A percentile compares a stretch with the other conserved stretches of the same genome.
These are phyloP conservation scores for Marmota monax DNA, from an alignment of 2,113 vertebrate species.

Conservation along the genomic window DNA sequence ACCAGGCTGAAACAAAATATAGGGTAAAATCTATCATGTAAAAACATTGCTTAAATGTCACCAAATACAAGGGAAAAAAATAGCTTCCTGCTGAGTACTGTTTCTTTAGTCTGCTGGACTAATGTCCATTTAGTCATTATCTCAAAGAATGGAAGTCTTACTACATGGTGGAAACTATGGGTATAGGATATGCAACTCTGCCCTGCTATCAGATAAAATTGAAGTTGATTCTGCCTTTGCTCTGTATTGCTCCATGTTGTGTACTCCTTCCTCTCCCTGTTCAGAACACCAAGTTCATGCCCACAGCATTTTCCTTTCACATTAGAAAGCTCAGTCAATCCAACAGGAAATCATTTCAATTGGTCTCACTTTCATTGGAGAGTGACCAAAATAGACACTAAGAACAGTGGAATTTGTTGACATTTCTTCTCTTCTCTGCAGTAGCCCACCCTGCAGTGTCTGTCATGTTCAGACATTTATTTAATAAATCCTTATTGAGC, in stretches of 20 bases:
- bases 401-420: background rate
- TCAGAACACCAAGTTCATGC: background rate
- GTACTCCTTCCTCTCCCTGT: background rate
- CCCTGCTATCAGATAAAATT: background rate
- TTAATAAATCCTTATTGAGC: background rate
- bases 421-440: background rate
- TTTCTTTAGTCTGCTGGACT: background rate
- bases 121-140: background rate
- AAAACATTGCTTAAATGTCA: background rate
- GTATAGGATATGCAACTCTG: background rate
- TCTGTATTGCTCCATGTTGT: background rate
- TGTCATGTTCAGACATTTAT: background rate
- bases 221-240: background rate
- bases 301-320: background rate
- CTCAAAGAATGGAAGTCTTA: background rate
- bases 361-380: slow-evolving; percentile 17
- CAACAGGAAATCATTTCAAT: background rate
- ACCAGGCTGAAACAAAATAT: background rate
- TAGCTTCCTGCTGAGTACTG: background rate
- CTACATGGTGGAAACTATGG: background rate
- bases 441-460: background rate
- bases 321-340: background rate
- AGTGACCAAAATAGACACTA: background rate
- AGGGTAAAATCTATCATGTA: background rate
- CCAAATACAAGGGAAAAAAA: background rate